These are phyloP conservation scores for Chanos chanos DNA, from an alignment of 2,797 vertebrate species.

Conservation along the genomic window DNA sequence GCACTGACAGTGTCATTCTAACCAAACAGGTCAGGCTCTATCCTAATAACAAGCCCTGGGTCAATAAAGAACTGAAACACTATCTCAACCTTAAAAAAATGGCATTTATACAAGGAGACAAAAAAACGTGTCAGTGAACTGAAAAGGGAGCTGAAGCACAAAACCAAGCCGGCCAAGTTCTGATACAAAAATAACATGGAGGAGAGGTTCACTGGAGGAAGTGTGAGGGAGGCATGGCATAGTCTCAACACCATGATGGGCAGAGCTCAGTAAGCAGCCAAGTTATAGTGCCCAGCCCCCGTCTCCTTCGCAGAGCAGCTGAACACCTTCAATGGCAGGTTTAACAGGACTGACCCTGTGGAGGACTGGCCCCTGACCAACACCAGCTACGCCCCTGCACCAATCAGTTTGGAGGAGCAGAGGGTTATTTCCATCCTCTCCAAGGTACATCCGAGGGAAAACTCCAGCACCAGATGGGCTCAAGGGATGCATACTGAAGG, in stretches of 20 bases:
- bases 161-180: not conserved
- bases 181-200: not conserved
- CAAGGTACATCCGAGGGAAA: not conserved
- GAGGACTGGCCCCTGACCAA: slow-evolving; percentile 6
- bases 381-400: not conserved
- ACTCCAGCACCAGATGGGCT: too few species aligned
- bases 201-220: not conserved
- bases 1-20: too few species aligned
- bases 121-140: not conserved
- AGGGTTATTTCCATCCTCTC: slow-evolving; percentile 1
- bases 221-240: not conserved
- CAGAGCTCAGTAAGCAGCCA: too few species aligned
- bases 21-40: not conserved
- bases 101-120: too few species aligned
- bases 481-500: too few species aligned
- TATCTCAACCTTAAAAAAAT: not conserved
- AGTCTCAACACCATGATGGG: not conserved
- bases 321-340: slow-evolving; percentile 7
- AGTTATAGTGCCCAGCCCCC: not conserved
- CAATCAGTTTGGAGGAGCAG: not conserved
- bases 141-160: not conserved
- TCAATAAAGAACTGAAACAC: too few species aligned
- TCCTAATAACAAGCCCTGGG: too few species aligned
- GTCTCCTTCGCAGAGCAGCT: too few species aligned
- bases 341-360: slow-evolving; percentile 11